Evolutionary conservation across 2,888 invertebrate genomes (phyloP).

Genomic region (Luffia ferchaultella): DNA sequence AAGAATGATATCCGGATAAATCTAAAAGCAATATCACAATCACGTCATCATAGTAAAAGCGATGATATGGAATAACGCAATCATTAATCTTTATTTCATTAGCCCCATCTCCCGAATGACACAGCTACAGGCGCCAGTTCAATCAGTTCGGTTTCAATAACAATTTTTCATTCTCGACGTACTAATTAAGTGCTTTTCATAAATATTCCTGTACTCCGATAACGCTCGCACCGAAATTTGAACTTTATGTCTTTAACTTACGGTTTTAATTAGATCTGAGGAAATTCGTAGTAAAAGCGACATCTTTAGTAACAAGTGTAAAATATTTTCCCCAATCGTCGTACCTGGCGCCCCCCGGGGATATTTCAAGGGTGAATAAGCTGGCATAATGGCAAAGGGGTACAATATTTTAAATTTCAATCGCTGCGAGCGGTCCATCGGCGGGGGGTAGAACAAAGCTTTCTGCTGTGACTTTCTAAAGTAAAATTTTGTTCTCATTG

Average conservation of each 20-base stretch:
- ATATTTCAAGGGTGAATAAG: conserved; percentile 69
- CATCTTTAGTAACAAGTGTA: conserved; percentile 66
- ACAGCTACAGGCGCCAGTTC: conserved; percentile 60
- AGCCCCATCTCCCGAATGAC: conserved; percentile 57
- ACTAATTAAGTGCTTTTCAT: conserved; percentile 64
- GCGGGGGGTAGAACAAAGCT: conserved; percentile 56
- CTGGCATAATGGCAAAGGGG: conserved; percentile 67
- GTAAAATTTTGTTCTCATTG: conserved; percentile 10
- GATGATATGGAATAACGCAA: neutral
- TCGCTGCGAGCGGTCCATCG: conserved; percentile 61
- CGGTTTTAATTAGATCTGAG: conserved; percentile 22
- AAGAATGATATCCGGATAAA: too few species aligned
- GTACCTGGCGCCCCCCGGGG: conserved; percentile 64
- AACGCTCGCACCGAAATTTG: conserved; percentile 19
- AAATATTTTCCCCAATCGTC: conserved; percentile 65
- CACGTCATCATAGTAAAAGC: neutral
- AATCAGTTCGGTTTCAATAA: conserved; percentile 62
- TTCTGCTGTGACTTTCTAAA: conserved; percentile 48
- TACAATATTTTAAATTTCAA: conserved; percentile 69
- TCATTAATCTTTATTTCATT: conserved; percentile 34
- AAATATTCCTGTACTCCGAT: conserved; percentile 37
- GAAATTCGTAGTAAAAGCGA: conserved; percentile 36
- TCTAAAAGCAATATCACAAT: too few species aligned
- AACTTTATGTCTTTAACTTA: conserved; percentile 23
- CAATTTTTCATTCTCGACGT: conserved; percentile 65